These are phyloP conservation scores for Apis dorsata DNA, from an alignment of 1,140 invertebrate genomes.

Conservation along the genomic window DNA sequence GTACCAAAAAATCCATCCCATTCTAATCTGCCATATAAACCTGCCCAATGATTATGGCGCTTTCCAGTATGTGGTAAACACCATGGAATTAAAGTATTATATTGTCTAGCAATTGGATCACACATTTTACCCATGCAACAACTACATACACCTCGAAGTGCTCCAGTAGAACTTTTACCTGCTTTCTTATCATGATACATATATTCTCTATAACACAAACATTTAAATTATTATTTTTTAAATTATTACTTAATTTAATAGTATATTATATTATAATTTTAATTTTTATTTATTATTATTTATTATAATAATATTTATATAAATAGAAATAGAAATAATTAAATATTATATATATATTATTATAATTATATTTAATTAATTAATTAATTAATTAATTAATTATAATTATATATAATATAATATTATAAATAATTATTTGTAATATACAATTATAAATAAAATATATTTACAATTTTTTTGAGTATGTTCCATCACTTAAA, in stretches of 20 bases:
- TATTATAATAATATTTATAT: no score
- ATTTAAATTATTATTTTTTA: background rate
- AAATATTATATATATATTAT: no score
- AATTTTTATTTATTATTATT: no score
- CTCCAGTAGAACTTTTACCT: slow-evolving; percentile 82
- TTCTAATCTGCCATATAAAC: slow-evolving; percentile 86
- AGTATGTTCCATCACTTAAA: slow-evolving; percentile 86
- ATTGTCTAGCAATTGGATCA: slow-evolving; percentile 87
- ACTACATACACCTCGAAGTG: slow-evolving; percentile 88
- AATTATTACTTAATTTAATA: background rate
- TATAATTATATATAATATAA: no score
- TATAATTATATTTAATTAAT: no score
- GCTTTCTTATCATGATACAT: slow-evolving; percentile 87
- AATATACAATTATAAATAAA: background rate
- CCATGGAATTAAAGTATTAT: slow-evolving; percentile 93
- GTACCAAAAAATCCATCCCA: slow-evolving; percentile 94
- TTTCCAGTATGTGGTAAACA: slow-evolving; percentile 94
- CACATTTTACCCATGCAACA: slow-evolving; percentile 86
- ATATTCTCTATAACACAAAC: slow-evolving; percentile 81
- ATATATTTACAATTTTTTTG: slow-evolving; percentile 82
- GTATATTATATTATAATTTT: no score
- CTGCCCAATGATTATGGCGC: slow-evolving; percentile 92
- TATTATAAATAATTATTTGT: no score
- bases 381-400: no score
- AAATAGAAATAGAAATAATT: no score